A percentile compares a stretch with the other conserved stretches of the same genome.
phyloP scores from a whole-genome alignment of 1,140 invertebrate species.

The Nylanderia fulva region DNA sequence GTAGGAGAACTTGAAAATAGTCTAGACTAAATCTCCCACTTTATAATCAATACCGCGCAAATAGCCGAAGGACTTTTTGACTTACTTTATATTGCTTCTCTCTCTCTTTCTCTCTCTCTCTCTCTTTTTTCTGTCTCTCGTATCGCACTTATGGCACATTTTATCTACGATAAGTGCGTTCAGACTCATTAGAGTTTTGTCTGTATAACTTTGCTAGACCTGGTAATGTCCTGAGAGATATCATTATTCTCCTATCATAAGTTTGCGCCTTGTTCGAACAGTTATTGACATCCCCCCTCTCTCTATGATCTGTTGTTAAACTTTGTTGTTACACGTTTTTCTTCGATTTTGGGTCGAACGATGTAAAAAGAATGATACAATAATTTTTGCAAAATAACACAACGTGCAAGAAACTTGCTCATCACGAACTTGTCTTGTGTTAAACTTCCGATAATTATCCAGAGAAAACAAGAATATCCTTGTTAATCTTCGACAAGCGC shows the following conservation, averaged over 20 bases:
- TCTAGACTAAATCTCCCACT: slow-evolving; percentile 65
- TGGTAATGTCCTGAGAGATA: not conserved
- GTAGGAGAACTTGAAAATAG: slow-evolving; percentile 71
- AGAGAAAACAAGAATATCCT: slow-evolving; percentile 42
- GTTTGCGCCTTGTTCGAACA: not conserved
- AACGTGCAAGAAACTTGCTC: slow-evolving; percentile 8
- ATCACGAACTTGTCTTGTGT: slow-evolving; percentile 15
- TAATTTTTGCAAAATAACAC: slow-evolving; percentile 2
- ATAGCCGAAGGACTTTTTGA: slow-evolving; percentile 72
- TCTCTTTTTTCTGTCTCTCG: slow-evolving; percentile 35
- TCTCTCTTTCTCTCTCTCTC: slow-evolving; percentile 69
- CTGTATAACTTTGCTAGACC: slow-evolving; percentile 53
- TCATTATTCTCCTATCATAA: slow-evolving; percentile 26
- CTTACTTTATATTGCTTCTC: slow-evolving; percentile 68
- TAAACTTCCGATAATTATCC: slow-evolving; percentile 53
- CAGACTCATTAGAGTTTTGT: slow-evolving; percentile 65
- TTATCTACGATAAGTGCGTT: slow-evolving; percentile 67
- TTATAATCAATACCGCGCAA: slow-evolving; percentile 73
- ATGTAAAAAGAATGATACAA: slow-evolving; percentile 10
- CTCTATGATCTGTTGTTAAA: not conserved
- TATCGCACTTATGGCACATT: slow-evolving; percentile 42
- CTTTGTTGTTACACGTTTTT: not conserved
- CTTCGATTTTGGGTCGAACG: not conserved
- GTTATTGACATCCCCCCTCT: not conserved
- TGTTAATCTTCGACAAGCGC: slow-evolving; percentile 50